These are phyloP conservation scores for Meandrusa payeni DNA, from an alignment of 2,888 invertebrate species.

Conservation along the genomic window DNA sequence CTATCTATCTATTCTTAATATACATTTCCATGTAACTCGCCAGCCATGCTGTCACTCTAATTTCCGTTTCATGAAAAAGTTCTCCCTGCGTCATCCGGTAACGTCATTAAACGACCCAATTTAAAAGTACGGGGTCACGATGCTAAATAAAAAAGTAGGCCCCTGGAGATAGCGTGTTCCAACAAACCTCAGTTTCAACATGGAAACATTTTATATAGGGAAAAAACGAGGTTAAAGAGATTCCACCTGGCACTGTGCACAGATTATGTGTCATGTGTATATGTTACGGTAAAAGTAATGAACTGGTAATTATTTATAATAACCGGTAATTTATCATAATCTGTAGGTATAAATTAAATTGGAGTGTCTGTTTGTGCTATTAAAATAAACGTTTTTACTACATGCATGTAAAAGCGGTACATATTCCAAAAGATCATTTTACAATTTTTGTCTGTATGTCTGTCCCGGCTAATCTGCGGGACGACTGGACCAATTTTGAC, in stretches of 20 bases:
- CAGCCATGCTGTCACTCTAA: conserved; percentile 27
- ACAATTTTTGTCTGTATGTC: too few relatives aligned
- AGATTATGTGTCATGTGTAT: conserved; percentile 19
- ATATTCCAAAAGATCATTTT: too few relatives aligned
- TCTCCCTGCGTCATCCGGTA: conserved; percentile 28
- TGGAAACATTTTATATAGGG: conserved; percentile 29
- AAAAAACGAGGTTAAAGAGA: conserved; percentile 29
- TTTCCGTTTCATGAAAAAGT: conserved; percentile 36
- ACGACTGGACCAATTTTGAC: too few relatives aligned
- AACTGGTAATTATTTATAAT: too few relatives aligned
- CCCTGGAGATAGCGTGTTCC: conserved; percentile 27
- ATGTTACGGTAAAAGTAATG: too few relatives aligned
- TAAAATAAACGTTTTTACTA: too few relatives aligned
- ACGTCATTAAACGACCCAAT: conserved; percentile 45
- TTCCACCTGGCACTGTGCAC: conserved; percentile 17
- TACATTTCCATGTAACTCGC: conserved; percentile 1
- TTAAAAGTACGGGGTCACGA: conserved; percentile 34
- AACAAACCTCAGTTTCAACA: conserved; percentile 25
- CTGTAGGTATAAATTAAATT: too few relatives aligned
- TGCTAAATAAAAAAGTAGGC: conserved; percentile 30
- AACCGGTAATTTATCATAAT: too few relatives aligned
- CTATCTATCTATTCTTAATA: conserved; percentile 1
- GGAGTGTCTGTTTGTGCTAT: too few relatives aligned
- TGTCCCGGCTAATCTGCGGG: too few relatives aligned
- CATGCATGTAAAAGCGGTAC: too few relatives aligned